Percentiles rank a stretch among this genome's conserved stretches.
These are phyloP conservation scores for Bujurquina vittata DNA, from an alignment of 2,113 vertebrate genomes.

Conservation along the genomic window DNA sequence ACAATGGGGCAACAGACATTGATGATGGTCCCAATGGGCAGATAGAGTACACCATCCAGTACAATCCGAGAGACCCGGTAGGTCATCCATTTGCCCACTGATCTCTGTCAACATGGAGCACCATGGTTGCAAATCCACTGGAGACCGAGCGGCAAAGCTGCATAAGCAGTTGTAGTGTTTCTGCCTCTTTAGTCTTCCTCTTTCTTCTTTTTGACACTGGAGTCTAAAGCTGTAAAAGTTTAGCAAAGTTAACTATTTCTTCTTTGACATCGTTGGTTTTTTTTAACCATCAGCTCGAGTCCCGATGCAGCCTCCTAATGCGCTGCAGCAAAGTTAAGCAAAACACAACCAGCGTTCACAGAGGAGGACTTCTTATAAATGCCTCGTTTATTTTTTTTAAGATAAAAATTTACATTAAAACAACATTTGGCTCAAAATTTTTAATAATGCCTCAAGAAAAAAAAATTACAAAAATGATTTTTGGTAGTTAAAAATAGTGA, in stretches of 20 bases:
- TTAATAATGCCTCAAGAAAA: not conserved
- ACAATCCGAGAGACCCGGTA: constrained; percentile 93
- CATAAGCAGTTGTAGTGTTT: not conserved
- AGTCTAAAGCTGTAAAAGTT: not conserved
- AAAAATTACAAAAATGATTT: not conserved
- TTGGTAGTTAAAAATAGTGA: not conserved
- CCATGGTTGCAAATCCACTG: not conserved
- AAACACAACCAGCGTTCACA: not conserved
- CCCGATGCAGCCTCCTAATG: not conserved
- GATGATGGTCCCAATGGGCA: constrained; percentile 97
- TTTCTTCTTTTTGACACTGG: not conserved
- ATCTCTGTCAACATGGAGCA: not conserved
- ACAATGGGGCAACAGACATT: constrained; percentile 93
- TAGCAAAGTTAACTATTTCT: not conserved
- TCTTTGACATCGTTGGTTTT: not conserved
- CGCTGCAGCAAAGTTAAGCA: not conserved
- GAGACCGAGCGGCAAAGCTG: not conserved
- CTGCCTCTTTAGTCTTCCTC: not conserved
- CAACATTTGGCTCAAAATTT: not conserved
- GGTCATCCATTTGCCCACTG: constrained; percentile 18
- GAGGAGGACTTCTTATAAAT: not conserved
- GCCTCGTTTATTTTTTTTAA: too few species aligned
- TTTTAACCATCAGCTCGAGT: not conserved
- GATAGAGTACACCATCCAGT: constrained; percentile 94
- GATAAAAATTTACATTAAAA: not conserved